Evolutionary conservation across 2,113 vertebrate genomes (phyloP).

Genomic region (Bambusicola thoracicus): DNA sequence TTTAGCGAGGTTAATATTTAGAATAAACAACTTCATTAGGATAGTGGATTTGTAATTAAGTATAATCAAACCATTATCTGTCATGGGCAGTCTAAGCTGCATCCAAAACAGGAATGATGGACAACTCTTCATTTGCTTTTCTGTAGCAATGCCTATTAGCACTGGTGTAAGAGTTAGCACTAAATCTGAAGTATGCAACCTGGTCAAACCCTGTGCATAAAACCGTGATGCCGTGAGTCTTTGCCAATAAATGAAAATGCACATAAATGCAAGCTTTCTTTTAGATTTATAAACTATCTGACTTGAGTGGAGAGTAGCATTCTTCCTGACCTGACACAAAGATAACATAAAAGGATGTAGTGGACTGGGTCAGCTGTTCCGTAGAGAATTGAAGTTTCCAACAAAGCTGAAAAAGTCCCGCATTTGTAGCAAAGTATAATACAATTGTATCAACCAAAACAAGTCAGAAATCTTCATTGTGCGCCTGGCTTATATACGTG

Average conservation of each 20-base stretch:
- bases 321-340: background rate
- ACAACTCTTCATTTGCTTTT: constrained; percentile 15
- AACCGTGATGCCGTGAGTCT: background rate
- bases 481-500: background rate
- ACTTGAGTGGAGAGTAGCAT: background rate
- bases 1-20: constrained; percentile 42
- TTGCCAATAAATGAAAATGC: background rate
- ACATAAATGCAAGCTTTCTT: background rate
- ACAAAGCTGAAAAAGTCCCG: background rate
- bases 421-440: background rate
- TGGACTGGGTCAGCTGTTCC: background rate
- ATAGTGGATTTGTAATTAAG: constrained; percentile 41
- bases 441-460: background rate
- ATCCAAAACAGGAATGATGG: constrained; percentile 5
- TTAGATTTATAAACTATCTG: background rate
- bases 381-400: background rate
- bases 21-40: constrained; percentile 3
- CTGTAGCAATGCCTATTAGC: background rate
- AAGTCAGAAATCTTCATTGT: background rate
- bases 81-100: constrained; percentile 34
- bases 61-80: constrained; percentile 43
- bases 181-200: background rate
- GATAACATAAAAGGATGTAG: background rate
- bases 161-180: background rate
- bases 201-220: background rate